Evolutionary conservation across 2,113 vertebrate genomes (phyloP), one percentile per base, ranked within the genome.

Genomic region (Gymnarchus niloticus): DNA sequence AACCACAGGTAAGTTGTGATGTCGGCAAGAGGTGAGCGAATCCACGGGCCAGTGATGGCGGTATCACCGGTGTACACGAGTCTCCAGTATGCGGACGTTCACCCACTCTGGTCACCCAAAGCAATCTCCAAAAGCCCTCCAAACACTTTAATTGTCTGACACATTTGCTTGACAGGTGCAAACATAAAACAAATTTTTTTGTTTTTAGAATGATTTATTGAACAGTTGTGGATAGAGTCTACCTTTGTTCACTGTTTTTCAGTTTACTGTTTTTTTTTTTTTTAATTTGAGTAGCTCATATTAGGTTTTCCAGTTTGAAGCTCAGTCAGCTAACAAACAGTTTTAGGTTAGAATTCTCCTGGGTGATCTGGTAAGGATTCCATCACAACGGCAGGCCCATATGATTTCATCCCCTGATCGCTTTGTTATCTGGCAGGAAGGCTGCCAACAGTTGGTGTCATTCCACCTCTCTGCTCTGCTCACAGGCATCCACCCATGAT

Each of bases 81-180:
- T n/a, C n/a, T n/a, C n/a, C n/a, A n/a, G n/a, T n/a, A n/a, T n/a
- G n/a, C n/a, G n/a, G n/a, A n/a, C n/a, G n/a, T n/a, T n/a, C n/a
- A n/a, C n/a, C n/a, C 59, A 28, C n/a, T 8, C 25, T 3, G 25
- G 10, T n/a, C 59, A 61, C 59, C 73, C 89, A 87, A 91, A 92
- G 91, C 93, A 89, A 91, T 92, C 92, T 93, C n/a, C n/a, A n/a
- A 91, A 90, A 91, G 89, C 93, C 91, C 88, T 84, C 87, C 88
- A 90, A 92, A 94, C 92, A 91, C 89, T 92, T 93, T 94, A 94
- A 94, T 94, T 94, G 94, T 94, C 90, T 94, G 88, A 91, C 92
- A 92, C 92, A 90, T 90, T 90, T 89, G 87, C 90, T 56, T 89
- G 85, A 88, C 91, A 91, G 89, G 89, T 89, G 91, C n/a, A n/a